These are phyloP conservation scores for Dendrophyllia cribrosa DNA, from an alignment of 64 coral and sea anemone genomes.

Conservation along the genomic window DNA sequence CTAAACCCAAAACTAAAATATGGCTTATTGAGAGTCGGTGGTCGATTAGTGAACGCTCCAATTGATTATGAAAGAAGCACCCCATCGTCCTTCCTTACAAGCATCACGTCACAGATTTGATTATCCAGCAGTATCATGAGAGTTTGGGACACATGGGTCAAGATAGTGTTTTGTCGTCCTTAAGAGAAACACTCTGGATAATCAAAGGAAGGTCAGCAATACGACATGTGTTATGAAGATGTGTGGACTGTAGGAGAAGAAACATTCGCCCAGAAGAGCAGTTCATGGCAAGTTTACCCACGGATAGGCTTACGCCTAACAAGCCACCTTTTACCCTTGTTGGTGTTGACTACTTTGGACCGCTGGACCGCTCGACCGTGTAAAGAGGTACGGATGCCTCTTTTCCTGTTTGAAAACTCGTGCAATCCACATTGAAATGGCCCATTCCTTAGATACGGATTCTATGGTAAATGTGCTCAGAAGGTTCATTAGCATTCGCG, in stretches of 20 bases:
- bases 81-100: too few species aligned
- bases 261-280: neutral
- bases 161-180: conserved; percentile 35
- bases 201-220: conserved; percentile 61
- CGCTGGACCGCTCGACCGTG: neutral
- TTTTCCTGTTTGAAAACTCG: neutral
- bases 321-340: conserved; percentile 6
- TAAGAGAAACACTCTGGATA: too few species aligned
- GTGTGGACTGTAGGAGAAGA: neutral
- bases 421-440: conserved; percentile 10
- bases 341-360: conserved; percentile 35
- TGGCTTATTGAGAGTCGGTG: conserved; percentile 31
- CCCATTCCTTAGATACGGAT: too few species aligned
- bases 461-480: too few species aligned
- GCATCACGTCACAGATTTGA: conserved; percentile 42
- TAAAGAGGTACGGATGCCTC: conserved; percentile 19
- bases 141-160: conserved; percentile 53
- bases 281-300: conserved; percentile 24
- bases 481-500: too few species aligned
- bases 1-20: conserved; percentile 17
- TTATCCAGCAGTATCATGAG: conserved; percentile 39
- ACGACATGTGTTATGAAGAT: conserved; percentile 19
- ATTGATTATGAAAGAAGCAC: conserved; percentile 30
- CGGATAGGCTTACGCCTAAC: neutral
- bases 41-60: conserved; percentile 40